Conservation (phyloP, 2,888 invertebrate genomes). For the Drosophila mimetica region DNA sequence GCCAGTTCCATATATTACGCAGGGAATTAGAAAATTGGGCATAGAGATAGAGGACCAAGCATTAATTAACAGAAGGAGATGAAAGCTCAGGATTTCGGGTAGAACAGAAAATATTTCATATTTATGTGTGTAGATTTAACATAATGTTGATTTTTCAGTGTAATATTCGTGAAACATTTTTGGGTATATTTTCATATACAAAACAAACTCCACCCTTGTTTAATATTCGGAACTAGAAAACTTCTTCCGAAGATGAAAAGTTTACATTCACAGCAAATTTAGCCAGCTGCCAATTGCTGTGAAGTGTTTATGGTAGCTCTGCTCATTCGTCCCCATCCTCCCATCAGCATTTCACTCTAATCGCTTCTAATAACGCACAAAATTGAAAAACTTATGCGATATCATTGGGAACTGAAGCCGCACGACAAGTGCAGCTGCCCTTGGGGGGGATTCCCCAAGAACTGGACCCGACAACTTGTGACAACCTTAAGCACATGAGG, state of each 20-base stretch:
- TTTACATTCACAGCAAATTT: slow-evolving; percentile 50
- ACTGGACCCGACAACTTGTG: slow-evolving; percentile 77
- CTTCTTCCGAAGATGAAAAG: slow-evolving; percentile 9
- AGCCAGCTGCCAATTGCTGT: slow-evolving; percentile 65
- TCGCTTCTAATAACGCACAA: slow-evolving; percentile 83
- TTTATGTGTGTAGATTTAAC: too few relatives aligned
- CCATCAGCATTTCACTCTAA: slow-evolving; percentile 67
- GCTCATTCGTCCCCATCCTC: slow-evolving; percentile 21
- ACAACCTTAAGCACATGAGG: slow-evolving; percentile 74
- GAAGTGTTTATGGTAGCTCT: slow-evolving; percentile 60
- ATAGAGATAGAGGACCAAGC: slow-evolving; percentile 13
- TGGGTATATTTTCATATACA: too few relatives aligned
- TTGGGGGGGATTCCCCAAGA: slow-evolving; percentile 6
- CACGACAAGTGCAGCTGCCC: slow-evolving; percentile 73
- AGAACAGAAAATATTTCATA: neutral
- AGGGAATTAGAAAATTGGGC: slow-evolving; percentile 28
- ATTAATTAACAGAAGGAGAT: slow-evolving; percentile 36
- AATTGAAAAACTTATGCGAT: slow-evolving; percentile 83
- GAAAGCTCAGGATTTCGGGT: slow-evolving; percentile 2
- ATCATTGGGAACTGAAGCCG: slow-evolving; percentile 77
- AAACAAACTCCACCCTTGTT: too few relatives aligned
- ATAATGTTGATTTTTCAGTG: too few relatives aligned
- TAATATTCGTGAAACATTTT: too few relatives aligned
- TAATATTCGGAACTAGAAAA: neutral
- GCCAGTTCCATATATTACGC: slow-evolving; percentile 33